Percentiles rank a stretch among this genome's conserved stretches.
Conservation (phyloP, 2,797 vertebrate species). For the Thaleichthys pacificus region DNA sequence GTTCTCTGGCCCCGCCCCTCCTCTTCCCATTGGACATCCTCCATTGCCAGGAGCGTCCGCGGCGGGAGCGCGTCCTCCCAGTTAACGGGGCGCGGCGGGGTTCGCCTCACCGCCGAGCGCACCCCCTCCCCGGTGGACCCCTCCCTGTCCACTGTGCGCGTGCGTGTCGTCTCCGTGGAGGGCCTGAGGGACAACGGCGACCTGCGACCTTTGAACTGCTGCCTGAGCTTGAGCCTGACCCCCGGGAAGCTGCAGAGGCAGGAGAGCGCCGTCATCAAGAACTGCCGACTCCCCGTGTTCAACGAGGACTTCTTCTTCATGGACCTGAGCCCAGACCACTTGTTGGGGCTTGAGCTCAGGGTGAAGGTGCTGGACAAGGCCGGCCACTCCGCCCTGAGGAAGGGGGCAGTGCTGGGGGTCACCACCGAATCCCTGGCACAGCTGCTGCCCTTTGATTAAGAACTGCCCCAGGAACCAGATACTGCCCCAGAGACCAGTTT, state of each 20-base stretch:
- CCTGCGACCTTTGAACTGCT: constrained; percentile 55
- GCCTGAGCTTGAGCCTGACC: constrained; percentile 64
- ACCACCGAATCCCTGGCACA: constrained; percentile 61
- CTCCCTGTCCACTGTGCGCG: constrained; percentile 51
- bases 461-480: not conserved
- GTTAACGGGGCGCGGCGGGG: constrained; percentile 58
- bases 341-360: constrained; percentile 60
- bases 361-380: constrained; percentile 72
- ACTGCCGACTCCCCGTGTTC: constrained; percentile 63
- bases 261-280: constrained; percentile 66
- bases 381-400: constrained; percentile 53
- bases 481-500: not conserved
- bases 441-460: constrained; percentile 45
- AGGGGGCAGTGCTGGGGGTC: constrained; percentile 56
- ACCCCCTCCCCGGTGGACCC: constrained; percentile 22
- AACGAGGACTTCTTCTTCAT: constrained; percentile 77
- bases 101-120: constrained; percentile 60
- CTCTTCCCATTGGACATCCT: constrained; percentile 60
- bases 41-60: constrained; percentile 61
- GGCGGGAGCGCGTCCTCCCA: constrained; percentile 61
- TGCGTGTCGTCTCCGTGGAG: constrained; percentile 68
- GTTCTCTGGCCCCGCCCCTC: constrained; percentile 54
- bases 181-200: constrained; percentile 47
- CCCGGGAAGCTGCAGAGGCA: constrained; percentile 72
- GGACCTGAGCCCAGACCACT: constrained; percentile 52